Evolutionary conservation across 2,888 invertebrate genomes (phyloP), one percentile per base, ranked within the genome.

Genomic region (Epirrhoe tristata): DNA sequence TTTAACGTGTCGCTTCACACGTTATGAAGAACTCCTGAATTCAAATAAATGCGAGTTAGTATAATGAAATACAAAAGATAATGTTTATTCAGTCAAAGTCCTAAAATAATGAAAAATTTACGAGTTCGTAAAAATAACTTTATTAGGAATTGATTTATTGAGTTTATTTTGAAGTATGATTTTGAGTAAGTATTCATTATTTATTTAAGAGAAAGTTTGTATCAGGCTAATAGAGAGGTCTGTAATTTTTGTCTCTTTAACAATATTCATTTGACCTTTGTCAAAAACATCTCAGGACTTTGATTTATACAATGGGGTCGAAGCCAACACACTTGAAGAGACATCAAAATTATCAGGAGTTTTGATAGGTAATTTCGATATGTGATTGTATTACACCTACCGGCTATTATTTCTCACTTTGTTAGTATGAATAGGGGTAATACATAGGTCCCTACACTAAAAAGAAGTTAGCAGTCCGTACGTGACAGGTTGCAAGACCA

Each of bases 11-110:
- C 64, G 36, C 50, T 64, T 32, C 65, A 56, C 59, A 43, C 59
- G 59, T 60, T 59, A 65, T 56, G 65, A 65, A 56, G 32, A 59
- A 58, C 31, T 62, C 51, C 12, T 36, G 39, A 51, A 57, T 51
- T 61, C 54, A 32, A 61, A 61, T 61, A 63, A 63, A 57, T 46
- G 52, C 39, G 54, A 54, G 6, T 50, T 36, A n/a, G 39, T n/a
- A 39, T 36, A 50, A 59, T 64, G 50, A 59, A 65, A 65, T 56
- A 59, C 59, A 59, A 53, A 12, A 48, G 52, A 54, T 55, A 59
- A 56, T 50, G 17, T 56, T 58, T 60, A 65, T 65, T 65, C 50
- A 54, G 57, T 43, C 32, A 34, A 51, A 24, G 17, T 34, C 16
- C 39, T 63, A 17, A 63, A 62, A 52, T 50, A 24, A 24, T 51